Base-by-base conservation (phyloP, 2,888 invertebrate genomes). In the Xanthia togata region DNA sequence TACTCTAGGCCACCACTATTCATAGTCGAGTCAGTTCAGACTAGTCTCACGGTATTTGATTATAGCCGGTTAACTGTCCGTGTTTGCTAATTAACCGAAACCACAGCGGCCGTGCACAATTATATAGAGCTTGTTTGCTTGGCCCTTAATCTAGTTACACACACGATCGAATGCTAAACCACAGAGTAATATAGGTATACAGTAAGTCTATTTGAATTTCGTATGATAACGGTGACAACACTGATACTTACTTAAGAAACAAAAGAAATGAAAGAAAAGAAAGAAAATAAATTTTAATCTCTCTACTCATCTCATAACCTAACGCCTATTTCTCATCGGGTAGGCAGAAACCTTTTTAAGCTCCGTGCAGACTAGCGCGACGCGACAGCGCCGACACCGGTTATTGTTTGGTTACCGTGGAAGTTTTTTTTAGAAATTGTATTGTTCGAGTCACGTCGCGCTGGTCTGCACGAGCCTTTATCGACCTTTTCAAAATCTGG, bases 61-160 rank as follows among this genome's bases (percentile, higher is more conserved):
- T 84, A 81, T 74, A 68, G 67, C 62, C 70, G 74, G 77, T 62
- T 79, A 82, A 82, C 82, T 85, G 80, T 78, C 82, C 79, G 57
- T 79, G 80, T 87, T 87, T 82, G 69, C 78, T 89, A 84, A 87
- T 88, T 84, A 86, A 79, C 82, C 78, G 79, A 78, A 84, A 83
- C 84, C 82, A 82, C 80, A 76, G 71, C 69, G 69, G 65, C 65
- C 76, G 67, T 84, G 83, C 82, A 76, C 86, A 83, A 88, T 87
- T 86, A 86, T 79, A 84, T 84, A 83, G 83, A 81, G 83, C 85
- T 76, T 79, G 84, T 84, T 84, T 84, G 83, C 74, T 73, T 82
- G 81, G 83, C 81, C 83, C 88, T 84, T 87, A 88, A 86, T 83
- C 86, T 81, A 81, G 86, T 89, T 88, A 86, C 83, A 86, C 85